Evolutionary conservation across 2,113 vertebrate genomes (phyloP).

Genomic region (Platycercus adscitus): DNA sequence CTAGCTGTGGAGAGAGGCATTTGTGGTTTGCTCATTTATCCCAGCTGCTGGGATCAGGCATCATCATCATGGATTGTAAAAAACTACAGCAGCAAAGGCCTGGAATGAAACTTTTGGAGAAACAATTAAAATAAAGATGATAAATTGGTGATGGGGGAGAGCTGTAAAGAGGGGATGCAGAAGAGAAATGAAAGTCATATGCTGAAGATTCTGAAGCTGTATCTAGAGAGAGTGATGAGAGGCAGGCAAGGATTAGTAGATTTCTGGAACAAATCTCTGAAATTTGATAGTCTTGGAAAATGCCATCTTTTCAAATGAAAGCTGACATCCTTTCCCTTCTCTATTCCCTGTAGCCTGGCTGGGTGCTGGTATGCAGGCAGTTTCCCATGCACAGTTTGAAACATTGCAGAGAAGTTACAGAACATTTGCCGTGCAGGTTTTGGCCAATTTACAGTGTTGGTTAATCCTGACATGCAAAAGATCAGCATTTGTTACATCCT

Average conservation of each 20-base stretch:
- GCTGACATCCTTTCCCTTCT: neutral
- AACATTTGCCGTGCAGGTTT: neutral
- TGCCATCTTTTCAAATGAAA: neutral
- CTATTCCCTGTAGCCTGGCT: neutral
- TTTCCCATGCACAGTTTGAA: neutral
- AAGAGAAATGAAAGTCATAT: neutral
- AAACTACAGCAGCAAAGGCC: neutral
- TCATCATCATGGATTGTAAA: neutral
- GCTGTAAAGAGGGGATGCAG: neutral
- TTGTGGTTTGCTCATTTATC: neutral
- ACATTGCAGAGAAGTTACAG: neutral
- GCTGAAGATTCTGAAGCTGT: neutral
- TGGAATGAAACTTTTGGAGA: neutral
- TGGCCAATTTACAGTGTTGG: neutral
- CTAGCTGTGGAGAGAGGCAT: neutral
- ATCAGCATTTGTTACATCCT: neutral
- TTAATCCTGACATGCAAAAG: conserved; percentile 52
- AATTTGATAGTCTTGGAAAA: neutral
- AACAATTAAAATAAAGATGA: neutral
- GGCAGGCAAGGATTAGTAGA: neutral
- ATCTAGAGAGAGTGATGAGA: neutral
- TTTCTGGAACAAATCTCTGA: neutral
- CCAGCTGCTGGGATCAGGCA: neutral
- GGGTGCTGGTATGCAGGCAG: neutral
- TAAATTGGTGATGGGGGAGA: neutral